Evolutionary conservation across 2,797 vertebrate genomes (phyloP).

Genomic region (Danio choprae): DNA sequence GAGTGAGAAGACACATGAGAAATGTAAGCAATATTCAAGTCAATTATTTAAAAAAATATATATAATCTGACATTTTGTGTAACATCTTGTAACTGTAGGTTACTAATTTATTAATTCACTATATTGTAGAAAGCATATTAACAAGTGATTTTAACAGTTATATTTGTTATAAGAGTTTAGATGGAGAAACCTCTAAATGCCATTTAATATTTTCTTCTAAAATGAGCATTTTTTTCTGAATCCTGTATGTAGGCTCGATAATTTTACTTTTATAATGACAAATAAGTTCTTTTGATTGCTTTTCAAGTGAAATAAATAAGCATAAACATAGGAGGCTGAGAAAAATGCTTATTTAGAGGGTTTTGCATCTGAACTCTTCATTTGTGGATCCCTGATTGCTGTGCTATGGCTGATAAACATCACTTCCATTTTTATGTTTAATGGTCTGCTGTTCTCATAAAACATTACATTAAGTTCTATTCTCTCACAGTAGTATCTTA

Average conservation of each 20-base stretch:
- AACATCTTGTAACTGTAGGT: not conserved
- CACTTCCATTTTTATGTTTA: slow-evolving; percentile 56
- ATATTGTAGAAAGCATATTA: not conserved
- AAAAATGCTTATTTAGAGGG: too few species aligned
- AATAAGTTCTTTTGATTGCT: too few species aligned
- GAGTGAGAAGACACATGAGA: slow-evolving; percentile 93
- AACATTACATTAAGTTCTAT: slow-evolving; percentile 17
- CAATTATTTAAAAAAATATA: not conserved
- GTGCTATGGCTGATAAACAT: slow-evolving; percentile 83
- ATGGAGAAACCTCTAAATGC: too few species aligned
- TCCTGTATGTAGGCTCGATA: too few species aligned
- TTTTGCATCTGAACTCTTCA: too few species aligned
- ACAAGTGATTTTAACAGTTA: slow-evolving; percentile 43
- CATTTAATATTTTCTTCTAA: too few species aligned
- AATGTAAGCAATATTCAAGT: slow-evolving; percentile 87
- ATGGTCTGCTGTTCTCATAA: slow-evolving; percentile 34
- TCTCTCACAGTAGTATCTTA: slow-evolving; percentile 33
- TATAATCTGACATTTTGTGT: not conserved
- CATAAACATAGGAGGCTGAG: too few species aligned
- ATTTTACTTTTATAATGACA: too few species aligned
- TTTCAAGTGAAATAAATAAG: too few species aligned
- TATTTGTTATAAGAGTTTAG: too few species aligned
- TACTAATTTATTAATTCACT: not conserved
- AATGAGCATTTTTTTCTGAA: too few species aligned
- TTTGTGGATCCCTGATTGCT: slow-evolving; percentile 76